Base-by-base conservation (phyloP, 2,888 invertebrate genomes). In the Agrilus biguttatus region DNA sequence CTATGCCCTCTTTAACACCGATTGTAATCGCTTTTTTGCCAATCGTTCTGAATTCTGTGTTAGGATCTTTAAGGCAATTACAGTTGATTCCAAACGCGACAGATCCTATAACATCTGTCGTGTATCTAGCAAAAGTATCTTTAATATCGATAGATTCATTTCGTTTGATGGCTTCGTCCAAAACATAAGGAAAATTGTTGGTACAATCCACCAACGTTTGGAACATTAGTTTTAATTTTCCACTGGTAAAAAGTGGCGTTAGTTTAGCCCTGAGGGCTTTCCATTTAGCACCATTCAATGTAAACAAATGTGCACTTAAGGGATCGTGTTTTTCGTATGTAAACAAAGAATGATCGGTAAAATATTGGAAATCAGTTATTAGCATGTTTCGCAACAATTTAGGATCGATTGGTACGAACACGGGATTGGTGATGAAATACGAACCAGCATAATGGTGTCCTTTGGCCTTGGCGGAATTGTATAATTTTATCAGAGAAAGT, bases 31-130 rank as follows among this genome's bases (percentile, higher is more conserved):
- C 19, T 41, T 43, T 45, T 33, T 42, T 46, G 1, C 56, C 53
- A 37, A 51, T 53, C 14, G 45, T 35, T 14, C 50, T 37, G 55
- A 77, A 76, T 45, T 71, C 67, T 0, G 71, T 66, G 45, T 73
- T 63, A 1, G 70, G 60, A 52, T 70, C 65, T 37, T 67, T 63
- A 36, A 77, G 68, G 13, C 72, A 70, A 49, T 76, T 71, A 48
- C 71, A 71, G 46, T 75, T 72, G 8, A 77, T 63, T 13, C 77
- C 77, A 53, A 77, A 77, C 10, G 73, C 75, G 42, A 73, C 70
- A 32, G 69, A 70, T 0, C 71, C 72, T 19, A 77, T 73, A 4
- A 75, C 70, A 51, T 76, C 75, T 62, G 73, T 72, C 0, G 73
- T 68, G 50, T 71, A 75, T 47, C 69, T 68, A 5, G 71, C 71